Base-by-base conservation (phyloP, 2,888 invertebrate species). In the Drosophila mercatorum region DNA sequence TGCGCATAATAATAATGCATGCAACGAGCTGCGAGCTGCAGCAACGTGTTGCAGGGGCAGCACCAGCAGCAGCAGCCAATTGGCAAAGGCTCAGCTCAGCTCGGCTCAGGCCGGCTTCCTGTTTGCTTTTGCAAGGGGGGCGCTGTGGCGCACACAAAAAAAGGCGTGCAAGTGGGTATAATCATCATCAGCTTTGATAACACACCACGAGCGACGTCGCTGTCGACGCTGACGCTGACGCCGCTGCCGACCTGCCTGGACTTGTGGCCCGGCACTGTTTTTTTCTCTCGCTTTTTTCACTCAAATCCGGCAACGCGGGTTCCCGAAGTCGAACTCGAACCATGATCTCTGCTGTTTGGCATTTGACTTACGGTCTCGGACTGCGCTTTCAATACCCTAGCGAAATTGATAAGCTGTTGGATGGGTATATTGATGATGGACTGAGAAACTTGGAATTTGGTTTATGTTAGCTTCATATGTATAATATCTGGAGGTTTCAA, bases 161-260 rank as follows among this genome's bases (percentile, higher is more conserved):
- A 79, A 90, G 84, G 91, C 88, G 90, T 88, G 83, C 86, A 85
- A 91, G 83, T 84, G 81, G 83, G 83, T 89, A 90, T 91, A 90
- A 90, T 91, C 91, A 91, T 91, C 89, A 88, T 89, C 87, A 85
- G 91, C 89, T 89, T 85, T 90, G 91, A 91, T 91, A 90, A 91
- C 88, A 91, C 88, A 89, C 90, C 86, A 89, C 85, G 66, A 89
- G 86, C 83, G 83, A 57, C 52, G 73, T 51, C 56, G 74, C 57
- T 59, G 53, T 59, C 53, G 58, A 56, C 55, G 62, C 11, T 46
- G 55, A 28, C 66, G 51, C 61, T 17, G 53, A 53, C 73, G 51
- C 58, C 59, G 67, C 56, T 52, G 63, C 68, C 74, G 76, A 77
- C 79, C 74, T 60, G 74, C 34, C 79, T 46, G 65, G 75, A 64